Base-by-base conservation (phyloP, 1,140 invertebrate species). In the Calliopsis andreniformis region DNA sequence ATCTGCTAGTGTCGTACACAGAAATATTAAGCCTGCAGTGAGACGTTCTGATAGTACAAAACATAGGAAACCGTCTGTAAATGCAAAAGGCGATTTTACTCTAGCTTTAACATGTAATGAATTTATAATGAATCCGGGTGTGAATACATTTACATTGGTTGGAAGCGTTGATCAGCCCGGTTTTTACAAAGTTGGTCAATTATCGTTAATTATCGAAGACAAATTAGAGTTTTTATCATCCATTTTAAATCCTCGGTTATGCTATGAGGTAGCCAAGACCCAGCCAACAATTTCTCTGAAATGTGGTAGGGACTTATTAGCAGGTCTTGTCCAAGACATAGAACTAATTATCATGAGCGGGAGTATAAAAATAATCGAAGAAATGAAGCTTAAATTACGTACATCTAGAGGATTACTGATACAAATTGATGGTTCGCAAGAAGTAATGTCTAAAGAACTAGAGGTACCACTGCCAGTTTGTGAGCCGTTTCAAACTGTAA, bases 321-420 rank as follows among this genome's bases (percentile, higher is more conserved):
- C 95, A 0, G 96, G 95, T 8, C 91, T 96, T 67, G 93, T 94
- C 79, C 95, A 96, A 87, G 92, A 93, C 39, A 94, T 96, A 89
- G 93, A 94, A 81, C 82, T 96, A 47, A 92, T 95, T 45, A 93
- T 96, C 32, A 94, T 93, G 0, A 95, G 94, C 80, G 95, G 95
- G 1, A 96, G 95, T 90, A 94, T 94, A 30, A 93, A 91, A 35
- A 93, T 94, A 77, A 88, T 84, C 0, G 25, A 93, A 55, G 91
- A 92, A 79, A 91, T 93, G 18, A 93, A 91, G 80, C 91, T 95
- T 20, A 93, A 92, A 69, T 76, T 95, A 42, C 92, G 92, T 43
- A 92, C 94, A 43, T 94, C 94, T 7, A 92, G 93, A 78, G 94
- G 94, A 67, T 79, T 95, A 39, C 89, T 88, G 3, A 89, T 94